These are phyloP conservation scores for Catostomus latipinnis DNA, from an alignment of 2,797 vertebrate species.

Conservation along the genomic window DNA sequence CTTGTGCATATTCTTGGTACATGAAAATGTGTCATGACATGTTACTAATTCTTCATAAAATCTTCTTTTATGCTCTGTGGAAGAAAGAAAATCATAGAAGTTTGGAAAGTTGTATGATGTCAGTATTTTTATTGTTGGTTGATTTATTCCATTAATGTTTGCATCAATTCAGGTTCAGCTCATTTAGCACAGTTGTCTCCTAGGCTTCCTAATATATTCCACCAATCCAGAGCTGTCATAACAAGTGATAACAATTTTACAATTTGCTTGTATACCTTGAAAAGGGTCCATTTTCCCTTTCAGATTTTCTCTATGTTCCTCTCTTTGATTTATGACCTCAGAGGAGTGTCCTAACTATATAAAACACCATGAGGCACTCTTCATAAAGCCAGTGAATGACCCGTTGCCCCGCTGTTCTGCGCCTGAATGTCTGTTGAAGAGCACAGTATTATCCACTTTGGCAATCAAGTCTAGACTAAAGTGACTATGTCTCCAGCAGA, in stretches of 20 bases:
- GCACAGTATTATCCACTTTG: constrained; percentile 60
- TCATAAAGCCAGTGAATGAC: constrained; percentile 49
- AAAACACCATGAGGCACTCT: constrained; percentile 43
- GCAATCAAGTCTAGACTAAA: constrained; percentile 58
- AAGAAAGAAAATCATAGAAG: background rate
- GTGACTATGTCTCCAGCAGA: constrained; percentile 50
- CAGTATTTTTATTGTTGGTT: background rate
- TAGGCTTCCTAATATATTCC: background rate
- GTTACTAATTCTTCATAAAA: too few relatives aligned
- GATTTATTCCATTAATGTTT: background rate
- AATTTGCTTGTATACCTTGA: background rate
- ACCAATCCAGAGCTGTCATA: constrained; percentile 1
- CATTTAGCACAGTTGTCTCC: background rate
- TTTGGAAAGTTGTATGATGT: background rate
- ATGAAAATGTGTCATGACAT: too few relatives aligned
- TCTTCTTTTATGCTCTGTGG: background rate
- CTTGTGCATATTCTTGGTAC: too few relatives aligned
- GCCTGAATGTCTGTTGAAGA: constrained; percentile 49
- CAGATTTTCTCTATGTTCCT: constrained; percentile 24
- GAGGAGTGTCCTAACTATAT: constrained; percentile 42
- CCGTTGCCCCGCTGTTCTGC: constrained; percentile 31
- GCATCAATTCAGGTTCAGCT: background rate
- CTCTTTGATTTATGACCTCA: constrained; percentile 41
- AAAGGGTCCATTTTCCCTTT: background rate
- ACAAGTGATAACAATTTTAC: background rate